Base-by-base conservation (phyloP, 64 coral and sea anemone species). In the Actinia tenebrosa region DNA sequence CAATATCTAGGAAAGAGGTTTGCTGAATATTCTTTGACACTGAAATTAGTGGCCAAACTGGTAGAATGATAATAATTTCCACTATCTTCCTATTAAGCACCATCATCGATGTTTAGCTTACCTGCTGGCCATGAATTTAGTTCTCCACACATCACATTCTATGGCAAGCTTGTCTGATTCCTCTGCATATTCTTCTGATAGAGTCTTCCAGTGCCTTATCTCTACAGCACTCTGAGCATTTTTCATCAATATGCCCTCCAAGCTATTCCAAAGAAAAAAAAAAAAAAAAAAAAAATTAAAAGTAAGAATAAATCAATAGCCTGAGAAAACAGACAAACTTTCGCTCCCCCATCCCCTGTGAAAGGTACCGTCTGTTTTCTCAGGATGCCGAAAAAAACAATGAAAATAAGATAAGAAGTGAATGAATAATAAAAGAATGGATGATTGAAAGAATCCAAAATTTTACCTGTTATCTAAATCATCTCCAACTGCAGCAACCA, bases 91-190 rank as follows among this genome's bases (percentile, higher is more conserved):
- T 55, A 8, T 6, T 55, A 55, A 6, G 5, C 15, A 58, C 13
- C 69, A 75, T 30, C 6, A n/a, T 75, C 0, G 42, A 14, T 37
- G 56, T 58, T 58, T 13, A 30, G 26, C 16, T 23, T 84, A 98
- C 97, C 97, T 99, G 86, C 97, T 99, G 42, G 97, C 97, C 85
- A 99, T 66, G 72, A 99, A 99, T 80, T 99, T 99, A 83, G 93
- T 95, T 79, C 97, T 95, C 97, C 97, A 99, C 10, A 99, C 97
- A 89, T 99, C 97, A 91, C 97, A 99, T 63, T 99, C 97, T 71
- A 99, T 99, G 30, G 91, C 93, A 16, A 99, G 69, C 86, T 89
- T 99, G 60, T 91, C 91, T 0, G 93, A 94, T 50, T 99, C 91
- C 53, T 99, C 97, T 26, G 93, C 91, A 55, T 90, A 93, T 80